Evolutionary conservation across 2,797 vertebrate species (phyloP).

Genomic region (Syngnathus acus): DNA sequence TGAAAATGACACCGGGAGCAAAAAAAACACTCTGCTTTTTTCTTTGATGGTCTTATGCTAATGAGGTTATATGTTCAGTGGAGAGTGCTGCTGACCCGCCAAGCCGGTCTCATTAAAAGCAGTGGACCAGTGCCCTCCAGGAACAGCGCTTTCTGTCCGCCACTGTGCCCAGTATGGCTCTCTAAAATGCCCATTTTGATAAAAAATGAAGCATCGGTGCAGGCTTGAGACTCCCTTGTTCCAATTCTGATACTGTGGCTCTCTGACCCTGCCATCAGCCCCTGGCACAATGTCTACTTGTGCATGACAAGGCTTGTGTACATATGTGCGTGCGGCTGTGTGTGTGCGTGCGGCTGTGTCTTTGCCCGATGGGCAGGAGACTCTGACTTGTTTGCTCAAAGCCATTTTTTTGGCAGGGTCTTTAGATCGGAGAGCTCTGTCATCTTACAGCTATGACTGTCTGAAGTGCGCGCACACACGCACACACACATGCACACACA

Average conservation of each 20-base stretch:
- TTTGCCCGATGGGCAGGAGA: slow-evolving; percentile 63
- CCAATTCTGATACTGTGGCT: slow-evolving; percentile 31
- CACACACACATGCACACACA: slow-evolving; percentile 1
- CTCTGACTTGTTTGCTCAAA: slow-evolving; percentile 54
- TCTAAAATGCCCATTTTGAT: slow-evolving; percentile 34
- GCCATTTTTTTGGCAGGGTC: slow-evolving; percentile 30
- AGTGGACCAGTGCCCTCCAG: slow-evolving; percentile 49
- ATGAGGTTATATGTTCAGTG: slow-evolving; percentile 50
- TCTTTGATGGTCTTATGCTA: slow-evolving; percentile 19
- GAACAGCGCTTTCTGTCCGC: slow-evolving; percentile 41
- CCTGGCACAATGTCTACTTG: slow-evolving; percentile 41
- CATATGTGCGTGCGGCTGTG: slow-evolving; percentile 11
- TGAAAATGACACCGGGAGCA: not conserved
- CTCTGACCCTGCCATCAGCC: slow-evolving; percentile 46
- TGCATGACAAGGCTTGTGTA: slow-evolving; percentile 33
- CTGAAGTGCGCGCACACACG: slow-evolving; percentile 16
- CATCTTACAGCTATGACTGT: slow-evolving; percentile 51
- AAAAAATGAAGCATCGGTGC: slow-evolving; percentile 6
- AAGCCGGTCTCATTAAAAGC: slow-evolving; percentile 57
- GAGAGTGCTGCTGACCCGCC: slow-evolving; percentile 54
- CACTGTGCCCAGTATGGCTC: slow-evolving; percentile 19
- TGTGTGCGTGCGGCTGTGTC: slow-evolving; percentile 25
- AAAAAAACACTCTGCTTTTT: not conserved
- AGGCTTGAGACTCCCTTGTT: slow-evolving; percentile 22
- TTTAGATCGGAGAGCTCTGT: slow-evolving; percentile 55